Conservation (phyloP, 2,113 vertebrate genomes). For the Solea senegalensis region DNA sequence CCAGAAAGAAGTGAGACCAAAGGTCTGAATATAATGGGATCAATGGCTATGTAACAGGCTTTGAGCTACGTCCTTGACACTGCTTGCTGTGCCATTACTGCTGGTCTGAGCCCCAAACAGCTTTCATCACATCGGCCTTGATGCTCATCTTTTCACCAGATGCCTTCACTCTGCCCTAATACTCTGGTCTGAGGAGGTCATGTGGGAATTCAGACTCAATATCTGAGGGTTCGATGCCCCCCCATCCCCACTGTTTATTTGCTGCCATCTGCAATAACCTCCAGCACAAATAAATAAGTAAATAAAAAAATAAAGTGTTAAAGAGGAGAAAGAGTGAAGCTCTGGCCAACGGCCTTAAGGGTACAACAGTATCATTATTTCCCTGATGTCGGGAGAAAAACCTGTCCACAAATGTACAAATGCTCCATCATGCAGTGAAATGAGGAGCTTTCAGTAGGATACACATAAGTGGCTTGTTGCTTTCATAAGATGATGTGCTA, state of each 20-base stretch:
- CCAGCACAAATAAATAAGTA: conserved; percentile 27
- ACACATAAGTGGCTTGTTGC: conserved; percentile 4
- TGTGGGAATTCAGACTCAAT: conserved; percentile 54
- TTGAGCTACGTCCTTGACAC: conserved; percentile 54
- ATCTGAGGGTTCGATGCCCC: conserved; percentile 24
- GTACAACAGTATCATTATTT: conserved; percentile 23
- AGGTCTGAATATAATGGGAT: conserved; percentile 60
- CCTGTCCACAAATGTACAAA: conserved; percentile 32
- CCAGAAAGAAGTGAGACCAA: conserved; percentile 31
- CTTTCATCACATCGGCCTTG: conserved; percentile 41
- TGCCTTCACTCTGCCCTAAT: conserved; percentile 23
- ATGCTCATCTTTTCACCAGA: conserved; percentile 32
- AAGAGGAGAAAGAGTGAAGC: background rate
- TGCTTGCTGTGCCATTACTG: conserved; percentile 49
- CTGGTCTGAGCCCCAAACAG: conserved; percentile 26
- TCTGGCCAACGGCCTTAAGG: conserved; percentile 26
- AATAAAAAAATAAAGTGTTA: conserved; percentile 23
- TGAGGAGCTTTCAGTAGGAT: conserved; percentile 36
- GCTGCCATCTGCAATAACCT: conserved; percentile 46
- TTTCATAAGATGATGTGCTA: conserved; percentile 33
- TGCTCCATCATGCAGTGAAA: conserved; percentile 28
- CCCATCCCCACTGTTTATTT: conserved; percentile 36
- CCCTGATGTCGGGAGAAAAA: conserved; percentile 28
- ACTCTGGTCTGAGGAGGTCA: conserved; percentile 56
- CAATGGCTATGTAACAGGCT: conserved; percentile 57